Base-by-base conservation (phyloP, 2,797 vertebrate genomes). In the Thripadectes ignobilis region DNA sequence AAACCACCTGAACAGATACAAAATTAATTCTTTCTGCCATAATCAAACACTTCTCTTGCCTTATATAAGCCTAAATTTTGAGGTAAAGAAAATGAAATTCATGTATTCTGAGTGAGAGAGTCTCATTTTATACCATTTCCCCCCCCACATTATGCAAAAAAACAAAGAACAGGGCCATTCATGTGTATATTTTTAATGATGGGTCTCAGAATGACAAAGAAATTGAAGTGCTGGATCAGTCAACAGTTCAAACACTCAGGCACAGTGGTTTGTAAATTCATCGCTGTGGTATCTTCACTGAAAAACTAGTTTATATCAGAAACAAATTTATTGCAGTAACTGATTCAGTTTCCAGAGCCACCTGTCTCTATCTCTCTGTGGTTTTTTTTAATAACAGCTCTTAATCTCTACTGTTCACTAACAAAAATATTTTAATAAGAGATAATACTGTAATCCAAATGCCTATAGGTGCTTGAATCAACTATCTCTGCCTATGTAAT, bases 121-220 rank as follows among this genome's bases (percentile, higher is more conserved):
- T 74, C 58, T 80, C 32, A 41, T 68, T 94, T 90, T 77, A 19
- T 75, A 86, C 72, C 12, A 24, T 63, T 87, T 69, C 32, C 49
- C n/a, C n/a, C 34, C 51, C 79, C 58, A n/a, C 74, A 92, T 79
- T 91, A 65, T 91, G 59, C 87, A 79, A 68, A 84, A 86, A 87
- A 89, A 27, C 52, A 57, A 90, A 83, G 88, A 89, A 52, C 62
- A 92, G 52, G 69, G 49, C 75, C 87, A 86, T 89, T 92, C 88
- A 88, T 91, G 58, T 89, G 92, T 94, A 5, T 93, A 90, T 97
- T 95, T 97, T 96, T 95, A 96, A 92, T 93, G 84, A 85, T 86
- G 66, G 16, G 21, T 91, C 83, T 93, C 57, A 59, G 63, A 95
- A 49, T 89, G 79, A 88, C 86, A 83, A 93, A 87, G 69, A 96